These are phyloP conservation scores for Turritopsis rubra DNA, from an alignment of 30 jellyfish, hydroid and myxozoan genomes.

Conservation along the genomic window DNA sequence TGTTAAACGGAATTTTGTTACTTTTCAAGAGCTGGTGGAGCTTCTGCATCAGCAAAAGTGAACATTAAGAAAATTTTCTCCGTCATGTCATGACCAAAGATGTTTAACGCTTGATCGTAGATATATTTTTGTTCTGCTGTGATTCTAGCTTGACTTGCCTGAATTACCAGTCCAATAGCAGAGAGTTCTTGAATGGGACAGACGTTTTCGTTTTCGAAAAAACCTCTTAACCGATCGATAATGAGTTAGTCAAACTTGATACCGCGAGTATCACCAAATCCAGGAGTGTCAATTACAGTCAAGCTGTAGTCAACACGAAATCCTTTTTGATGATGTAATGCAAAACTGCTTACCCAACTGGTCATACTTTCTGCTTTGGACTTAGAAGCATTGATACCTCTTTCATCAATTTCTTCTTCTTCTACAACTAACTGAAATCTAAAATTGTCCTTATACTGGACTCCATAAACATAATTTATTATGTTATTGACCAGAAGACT, in stretches of 20 bases:
- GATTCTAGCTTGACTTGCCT: constrained; percentile 9
- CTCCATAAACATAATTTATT: constrained; percentile 5
- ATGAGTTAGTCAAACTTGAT: not conserved
- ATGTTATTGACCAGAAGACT: not conserved
- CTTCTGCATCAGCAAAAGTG: constrained; percentile 13
- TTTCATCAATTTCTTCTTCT: constrained; percentile 2
- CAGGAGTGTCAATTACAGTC: constrained; percentile 14
- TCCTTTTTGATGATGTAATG: not conserved
- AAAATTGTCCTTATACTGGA: not conserved
- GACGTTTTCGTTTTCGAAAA: constrained; percentile 1
- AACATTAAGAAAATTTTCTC: not conserved
- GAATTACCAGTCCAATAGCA: not conserved
- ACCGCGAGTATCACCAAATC: constrained; percentile 14
- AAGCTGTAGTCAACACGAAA: not conserved
- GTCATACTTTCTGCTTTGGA: constrained; percentile 16
- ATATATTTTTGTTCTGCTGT: constrained; percentile 12
- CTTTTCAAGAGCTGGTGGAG: constrained; percentile 15
- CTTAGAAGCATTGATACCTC: not conserved
- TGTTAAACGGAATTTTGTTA: not conserved
- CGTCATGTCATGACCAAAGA: constrained; percentile 4
- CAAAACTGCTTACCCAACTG: constrained; percentile 22
- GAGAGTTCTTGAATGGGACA: constrained; percentile 5
- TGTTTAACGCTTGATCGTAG: not conserved
- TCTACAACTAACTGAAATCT: constrained; percentile 3
- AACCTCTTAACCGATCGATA: not conserved